Evolutionary conservation across 1,140 invertebrate genomes (phyloP), one percentile per base, ranked within the genome.

Genomic region (Drosophila lacertosa): DNA sequence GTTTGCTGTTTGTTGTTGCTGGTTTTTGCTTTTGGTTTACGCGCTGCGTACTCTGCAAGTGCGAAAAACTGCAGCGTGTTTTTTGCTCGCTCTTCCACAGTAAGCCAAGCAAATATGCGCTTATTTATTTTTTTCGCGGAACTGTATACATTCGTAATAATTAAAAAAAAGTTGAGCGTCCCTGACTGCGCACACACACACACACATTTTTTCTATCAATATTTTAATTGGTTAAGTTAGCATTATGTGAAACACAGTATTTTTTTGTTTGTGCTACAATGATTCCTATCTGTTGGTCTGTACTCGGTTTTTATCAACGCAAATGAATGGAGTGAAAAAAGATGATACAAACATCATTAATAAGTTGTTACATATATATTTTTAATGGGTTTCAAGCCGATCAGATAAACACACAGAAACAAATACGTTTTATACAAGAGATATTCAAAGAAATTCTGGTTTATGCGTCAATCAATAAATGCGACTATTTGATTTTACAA

Each of bases 1-100:
- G 71, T 83, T 75, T 73, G 45, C 58, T 73, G 64, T 88, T 79
- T 69, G 42, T 77, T 77, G n/a, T n/a, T 66, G 39, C 62, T 81
- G 81, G 76, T 89, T 66, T 77, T 44, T 59, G 45, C 66, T 79
- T 71, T 83, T 69, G 75, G 76, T 77, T 60, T 26, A 20, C 47
- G 47, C 75, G 35, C n/a, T n/a, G n/a, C n/a, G n/a, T n/a, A 24
- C 57, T 39, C 59, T n/a, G 40, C 62, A 71, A 71, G 62, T 66
- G 63, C 53, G 47, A 44, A 60, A 26, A 40, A 44, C 40, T 65
- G 51, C 47, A 20, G 26, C n/a, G 40, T 6, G 22, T 35, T 54
- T 53, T 74, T 68, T 51, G 32, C 11, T 51, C 40, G 10, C 5
- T 29, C 42, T 26, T 16, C 57, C 63, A 65, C 24, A 35, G 13